Base-by-base conservation (phyloP, 2,113 vertebrate genomes). In the Microcebus griseorufus region DNA sequence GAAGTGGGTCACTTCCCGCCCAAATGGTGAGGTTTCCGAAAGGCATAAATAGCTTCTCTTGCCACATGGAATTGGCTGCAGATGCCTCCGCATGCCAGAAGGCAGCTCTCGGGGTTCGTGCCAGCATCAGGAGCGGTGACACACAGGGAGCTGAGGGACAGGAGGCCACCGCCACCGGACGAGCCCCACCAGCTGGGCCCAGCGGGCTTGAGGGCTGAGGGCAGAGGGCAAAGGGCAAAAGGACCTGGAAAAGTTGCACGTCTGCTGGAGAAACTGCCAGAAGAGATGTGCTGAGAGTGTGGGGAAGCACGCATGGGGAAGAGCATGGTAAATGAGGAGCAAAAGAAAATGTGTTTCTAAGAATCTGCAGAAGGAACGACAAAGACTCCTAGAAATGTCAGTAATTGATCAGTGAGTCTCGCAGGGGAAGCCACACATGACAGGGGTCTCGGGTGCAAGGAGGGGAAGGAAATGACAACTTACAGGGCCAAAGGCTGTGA, bases 1-100 rank as follows among this genome's bases (percentile, higher is more conserved):
- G 97, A 98, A 96, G 87, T 39, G 16, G 89, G 92, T 96, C 96
- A 95, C 73, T 96, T 97, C 97, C 97, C 94, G 89, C 45, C 45
- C 90, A 78, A 17, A 80, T 29, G 89, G 91, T 65, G 81, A 95
- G 58, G 82, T 93, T 96, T 96, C 97, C 62, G 62, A 91, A 79
- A 96, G 91, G 17, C 73, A 83, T 67, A 96, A 93, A 92, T 94
- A 96, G 88, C 91, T 86, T 92, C 48, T 83, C 89, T 82, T 29
- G 70, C 34, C 20, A 45, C 34, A 17, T 20, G 45, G 83, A 87
- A 53, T 20, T 84, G 70, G 58, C 75, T n/a, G 53, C 34, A 45
- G 78, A 42, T 7, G 39, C 65, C 69, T 25, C 27, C 45, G 17
- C 18, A 23, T 6, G 23, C 18, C 60, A 27, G 67, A 88, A 93